These are phyloP conservation scores for Drosophila ironensis DNA, from an alignment of 1,140 invertebrate species.

Conservation along the genomic window DNA sequence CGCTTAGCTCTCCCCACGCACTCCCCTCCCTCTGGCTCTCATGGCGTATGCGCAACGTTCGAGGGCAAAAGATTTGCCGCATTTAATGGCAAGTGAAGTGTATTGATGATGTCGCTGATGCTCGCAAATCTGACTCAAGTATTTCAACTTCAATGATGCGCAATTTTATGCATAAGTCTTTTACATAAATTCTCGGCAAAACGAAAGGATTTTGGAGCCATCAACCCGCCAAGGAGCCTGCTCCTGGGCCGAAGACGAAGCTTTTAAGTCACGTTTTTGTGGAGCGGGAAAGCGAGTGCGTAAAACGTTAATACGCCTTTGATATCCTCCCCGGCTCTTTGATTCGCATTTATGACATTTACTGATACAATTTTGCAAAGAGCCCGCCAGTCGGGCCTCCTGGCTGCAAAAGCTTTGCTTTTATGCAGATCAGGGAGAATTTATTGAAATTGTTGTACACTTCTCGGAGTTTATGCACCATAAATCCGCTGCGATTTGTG, in stretches of 20 bases:
- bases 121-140: slow-evolving; percentile 63
- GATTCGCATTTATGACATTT: slow-evolving; percentile 69
- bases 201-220: slow-evolving; percentile 69
- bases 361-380: slow-evolving; percentile 64
- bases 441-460: slow-evolving; percentile 60
- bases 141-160: slow-evolving; percentile 79
- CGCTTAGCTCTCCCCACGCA: slow-evolving; percentile 51
- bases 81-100: slow-evolving; percentile 50
- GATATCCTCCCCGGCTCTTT: slow-evolving; percentile 21
- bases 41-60: slow-evolving; percentile 73
- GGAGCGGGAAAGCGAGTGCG: slow-evolving; percentile 44
- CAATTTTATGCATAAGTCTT: slow-evolving; percentile 79
- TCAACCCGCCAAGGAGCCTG: neutral
- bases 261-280: slow-evolving; percentile 56
- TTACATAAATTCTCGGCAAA: slow-evolving; percentile 72
- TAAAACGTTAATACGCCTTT: slow-evolving; percentile 73
- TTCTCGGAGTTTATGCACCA: slow-evolving; percentile 35
- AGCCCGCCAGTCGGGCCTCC: no score
- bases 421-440: slow-evolving; percentile 65
- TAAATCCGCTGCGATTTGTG: slow-evolving; percentile 53
- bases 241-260: no score
- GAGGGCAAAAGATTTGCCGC: slow-evolving; percentile 24
- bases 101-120: slow-evolving; percentile 66
- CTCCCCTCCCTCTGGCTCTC: slow-evolving; percentile 24
- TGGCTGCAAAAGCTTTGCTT: slow-evolving; percentile 15